Conservation (phyloP, 2,113 vertebrate genomes). For the Nasalis larvatus region DNA sequence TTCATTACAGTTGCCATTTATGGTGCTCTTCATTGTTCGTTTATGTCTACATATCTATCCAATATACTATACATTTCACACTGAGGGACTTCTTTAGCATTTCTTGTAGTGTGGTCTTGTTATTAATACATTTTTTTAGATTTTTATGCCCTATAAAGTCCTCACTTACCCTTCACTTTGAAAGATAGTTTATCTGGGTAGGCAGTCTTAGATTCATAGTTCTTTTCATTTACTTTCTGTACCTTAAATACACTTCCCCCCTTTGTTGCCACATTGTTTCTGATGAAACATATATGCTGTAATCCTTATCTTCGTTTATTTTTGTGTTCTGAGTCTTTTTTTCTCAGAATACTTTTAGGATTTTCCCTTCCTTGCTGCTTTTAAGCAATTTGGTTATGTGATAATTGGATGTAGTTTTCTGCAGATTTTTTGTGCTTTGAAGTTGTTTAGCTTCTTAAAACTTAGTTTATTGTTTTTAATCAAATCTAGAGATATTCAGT, state of each 20-base stretch:
- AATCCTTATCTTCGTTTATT: background rate
- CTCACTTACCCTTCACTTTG: background rate
- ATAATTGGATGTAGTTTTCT: background rate
- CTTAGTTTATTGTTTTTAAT: background rate
- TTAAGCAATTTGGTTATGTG: background rate
- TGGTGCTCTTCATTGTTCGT: background rate
- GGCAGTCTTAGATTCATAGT: background rate
- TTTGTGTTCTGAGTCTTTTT: background rate
- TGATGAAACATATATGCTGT: background rate
- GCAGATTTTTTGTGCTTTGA: background rate
- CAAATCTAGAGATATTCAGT: background rate
- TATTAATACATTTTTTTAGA: background rate
- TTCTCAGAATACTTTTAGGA: background rate
- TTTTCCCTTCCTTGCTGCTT: background rate
- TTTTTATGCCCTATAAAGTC: background rate
- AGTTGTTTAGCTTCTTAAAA: background rate
- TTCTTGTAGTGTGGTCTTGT: background rate
- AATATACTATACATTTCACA: background rate
- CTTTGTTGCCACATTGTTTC: background rate
- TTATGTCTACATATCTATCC: background rate
- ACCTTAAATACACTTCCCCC: background rate
- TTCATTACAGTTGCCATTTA: background rate
- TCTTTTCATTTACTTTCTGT: background rate
- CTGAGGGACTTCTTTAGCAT: background rate
- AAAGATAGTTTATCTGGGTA: background rate